Conservation (phyloP, 2,113 vertebrate genomes). For the Zosterops japonicus region DNA sequence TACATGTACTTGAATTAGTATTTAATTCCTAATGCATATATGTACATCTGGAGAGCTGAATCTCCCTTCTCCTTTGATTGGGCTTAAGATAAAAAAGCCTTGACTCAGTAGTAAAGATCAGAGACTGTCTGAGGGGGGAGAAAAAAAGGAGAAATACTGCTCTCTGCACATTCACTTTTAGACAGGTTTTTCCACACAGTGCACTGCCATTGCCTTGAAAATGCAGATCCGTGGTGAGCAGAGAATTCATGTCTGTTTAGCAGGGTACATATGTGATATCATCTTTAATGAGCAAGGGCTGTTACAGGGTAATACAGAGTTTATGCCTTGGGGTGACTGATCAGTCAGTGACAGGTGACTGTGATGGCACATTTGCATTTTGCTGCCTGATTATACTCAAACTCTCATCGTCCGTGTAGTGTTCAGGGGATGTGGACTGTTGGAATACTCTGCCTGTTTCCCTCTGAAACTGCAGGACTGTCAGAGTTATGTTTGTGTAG, state of each 20-base stretch:
- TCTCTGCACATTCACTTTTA: background rate
- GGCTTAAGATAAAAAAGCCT: background rate
- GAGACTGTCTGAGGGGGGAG: background rate
- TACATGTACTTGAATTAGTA: background rate
- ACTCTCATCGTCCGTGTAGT: rapidly evolving
- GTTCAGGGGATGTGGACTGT: background rate
- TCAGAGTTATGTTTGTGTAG: background rate
- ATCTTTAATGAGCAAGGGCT: background rate
- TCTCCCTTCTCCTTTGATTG: background rate
- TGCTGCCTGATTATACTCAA: background rate
- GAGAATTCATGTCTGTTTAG: background rate
- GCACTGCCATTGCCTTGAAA: background rate
- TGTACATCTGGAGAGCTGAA: background rate
- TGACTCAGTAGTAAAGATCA: background rate
- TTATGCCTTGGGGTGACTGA: background rate
- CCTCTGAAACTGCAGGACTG: background rate
- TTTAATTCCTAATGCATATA: background rate
- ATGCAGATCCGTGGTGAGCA: background rate
- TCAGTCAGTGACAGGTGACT: background rate
- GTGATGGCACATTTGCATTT: background rate
- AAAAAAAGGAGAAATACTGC: background rate
- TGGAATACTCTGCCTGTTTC: background rate
- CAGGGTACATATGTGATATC: background rate
- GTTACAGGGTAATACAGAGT: background rate
- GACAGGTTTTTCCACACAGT: background rate